Conservation (phyloP, 2,888 invertebrate genomes). For the Leistus spinibarbis region DNA sequence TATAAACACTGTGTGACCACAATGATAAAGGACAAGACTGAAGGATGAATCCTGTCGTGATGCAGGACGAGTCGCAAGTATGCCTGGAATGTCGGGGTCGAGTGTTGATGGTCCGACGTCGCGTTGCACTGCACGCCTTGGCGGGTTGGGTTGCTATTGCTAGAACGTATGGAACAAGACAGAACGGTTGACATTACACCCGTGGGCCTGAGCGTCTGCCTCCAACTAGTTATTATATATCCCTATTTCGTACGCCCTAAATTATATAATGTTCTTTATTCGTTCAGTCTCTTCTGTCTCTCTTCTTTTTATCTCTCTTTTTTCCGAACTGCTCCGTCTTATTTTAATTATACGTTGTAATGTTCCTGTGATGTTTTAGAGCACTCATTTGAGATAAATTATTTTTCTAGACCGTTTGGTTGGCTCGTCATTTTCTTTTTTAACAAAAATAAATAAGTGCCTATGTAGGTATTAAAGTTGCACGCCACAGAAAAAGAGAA, state of each 20-base stretch:
- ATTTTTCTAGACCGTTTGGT: constrained; percentile 12
- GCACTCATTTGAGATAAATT: constrained; percentile 9
- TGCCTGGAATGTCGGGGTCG: constrained; percentile 13
- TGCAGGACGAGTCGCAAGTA: constrained; percentile 3
- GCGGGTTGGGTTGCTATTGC: no score
- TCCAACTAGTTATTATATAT: constrained; percentile 26
- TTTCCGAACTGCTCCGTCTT: constrained; percentile 1
- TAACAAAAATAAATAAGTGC: neutral
- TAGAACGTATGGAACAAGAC: neutral
- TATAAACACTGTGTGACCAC: neutral
- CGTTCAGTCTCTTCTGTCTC: constrained; percentile 1
- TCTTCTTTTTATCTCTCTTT: neutral
- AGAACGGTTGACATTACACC: constrained; percentile 15
- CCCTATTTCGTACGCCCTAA: constrained; percentile 24
- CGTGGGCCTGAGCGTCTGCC: constrained; percentile 9
- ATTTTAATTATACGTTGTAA: constrained; percentile 17
- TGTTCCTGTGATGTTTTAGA: constrained; percentile 5
- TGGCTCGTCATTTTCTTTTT: neutral
- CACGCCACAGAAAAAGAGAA: neutral
- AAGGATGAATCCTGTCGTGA: neutral
- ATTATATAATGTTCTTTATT: constrained; percentile 23
- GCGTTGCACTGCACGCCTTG: neutral
- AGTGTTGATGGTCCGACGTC: neutral
- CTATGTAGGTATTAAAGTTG: neutral
- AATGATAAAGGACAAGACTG: neutral